phyloP scores from a whole-genome alignment of 2,888 invertebrate genomes.

The Caenorhabditis virilis region DNA sequence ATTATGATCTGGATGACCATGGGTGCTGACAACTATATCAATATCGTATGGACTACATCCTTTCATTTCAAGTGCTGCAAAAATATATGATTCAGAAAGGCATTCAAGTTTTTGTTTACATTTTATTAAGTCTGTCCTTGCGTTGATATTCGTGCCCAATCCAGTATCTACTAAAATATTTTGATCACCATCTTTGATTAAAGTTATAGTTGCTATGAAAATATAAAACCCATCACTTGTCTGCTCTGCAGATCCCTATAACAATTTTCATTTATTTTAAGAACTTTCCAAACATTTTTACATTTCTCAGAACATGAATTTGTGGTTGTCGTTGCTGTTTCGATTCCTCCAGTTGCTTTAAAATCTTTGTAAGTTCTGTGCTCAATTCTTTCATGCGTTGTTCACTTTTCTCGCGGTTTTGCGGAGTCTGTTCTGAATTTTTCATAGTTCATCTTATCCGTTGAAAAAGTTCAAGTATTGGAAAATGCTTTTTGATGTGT shows the following conservation, averaged over 20 bases:
- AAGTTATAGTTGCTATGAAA: constrained; percentile 64
- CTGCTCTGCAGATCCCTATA: constrained; percentile 64
- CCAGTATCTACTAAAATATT: constrained; percentile 66
- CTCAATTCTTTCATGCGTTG: constrained; percentile 39
- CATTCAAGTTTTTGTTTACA: too few species aligned
- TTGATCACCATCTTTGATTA: constrained; percentile 58
- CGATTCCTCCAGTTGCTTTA: constrained; percentile 36
- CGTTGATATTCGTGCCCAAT: constrained; percentile 65
- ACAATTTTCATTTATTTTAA: not conserved
- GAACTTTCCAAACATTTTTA: constrained; percentile 2
- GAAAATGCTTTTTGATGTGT: too few species aligned
- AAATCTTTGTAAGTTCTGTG: constrained; percentile 40
- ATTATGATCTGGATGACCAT: constrained; percentile 65
- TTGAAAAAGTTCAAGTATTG: too few species aligned
- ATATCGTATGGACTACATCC: constrained; percentile 51
- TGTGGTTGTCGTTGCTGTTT: constrained; percentile 17
- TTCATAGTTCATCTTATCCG: not conserved
- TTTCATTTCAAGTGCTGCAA: constrained; percentile 13
- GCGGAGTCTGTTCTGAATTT: not conserved
- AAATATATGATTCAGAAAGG: too few species aligned
- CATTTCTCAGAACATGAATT: constrained; percentile 32
- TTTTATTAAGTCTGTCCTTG: constrained; percentile 57
- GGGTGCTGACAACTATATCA: constrained; percentile 64
- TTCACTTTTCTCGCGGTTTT: constrained; percentile 4
- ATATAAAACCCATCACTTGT: constrained; percentile 54